Base-by-base conservation (phyloP, 2,797 vertebrate genomes). In the Hemitrygon akajei region DNA sequence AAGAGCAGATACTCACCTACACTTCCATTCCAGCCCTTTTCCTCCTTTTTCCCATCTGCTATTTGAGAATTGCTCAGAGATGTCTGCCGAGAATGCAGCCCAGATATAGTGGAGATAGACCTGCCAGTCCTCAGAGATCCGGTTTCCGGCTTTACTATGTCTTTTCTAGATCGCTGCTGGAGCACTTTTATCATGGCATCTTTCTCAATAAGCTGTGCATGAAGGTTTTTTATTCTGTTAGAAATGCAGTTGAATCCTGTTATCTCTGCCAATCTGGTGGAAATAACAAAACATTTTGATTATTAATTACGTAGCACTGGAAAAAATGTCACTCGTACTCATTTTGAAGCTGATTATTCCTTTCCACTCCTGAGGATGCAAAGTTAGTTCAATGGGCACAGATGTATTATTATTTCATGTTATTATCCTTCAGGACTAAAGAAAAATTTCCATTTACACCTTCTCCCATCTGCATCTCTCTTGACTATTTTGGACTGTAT, bases 111-210 rank as follows among this genome's bases (percentile, higher is more conserved):
- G 0, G 98, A 97, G 77, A 98, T 97, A 0, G 97, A 98, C 2
- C 97, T 96, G 14, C 97, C 97, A 0, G 98, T 97, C 0, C 98
- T 96, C 79, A 98, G 96, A 93, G 96, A 97, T 0, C 96, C n/a
- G 0, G 96, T 94, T 94, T 98, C 97, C 0, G 94, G 94, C 94
- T 97, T 97, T 22, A 96, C 96, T 0, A 95, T 94, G n/a, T 98
- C 97, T 94, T 97, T 97, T 0, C 97, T 96, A 9, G 97, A 97
- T 0, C 98, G 96, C 25, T 98, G 98, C 95, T 98, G 98, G 25
- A 98, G 96, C 79, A 98, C 98, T 94, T 98, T 98, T 94, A 98
- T 98, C 97, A 98, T 97, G 94, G 98, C 98, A 10, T 98, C 97
- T 95, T 98, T 98, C 96, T 98, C 98, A 76, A 98, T 97, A 94